Conservation (phyloP, 2,797 vertebrate genomes). For the Malacoraja senta region DNA sequence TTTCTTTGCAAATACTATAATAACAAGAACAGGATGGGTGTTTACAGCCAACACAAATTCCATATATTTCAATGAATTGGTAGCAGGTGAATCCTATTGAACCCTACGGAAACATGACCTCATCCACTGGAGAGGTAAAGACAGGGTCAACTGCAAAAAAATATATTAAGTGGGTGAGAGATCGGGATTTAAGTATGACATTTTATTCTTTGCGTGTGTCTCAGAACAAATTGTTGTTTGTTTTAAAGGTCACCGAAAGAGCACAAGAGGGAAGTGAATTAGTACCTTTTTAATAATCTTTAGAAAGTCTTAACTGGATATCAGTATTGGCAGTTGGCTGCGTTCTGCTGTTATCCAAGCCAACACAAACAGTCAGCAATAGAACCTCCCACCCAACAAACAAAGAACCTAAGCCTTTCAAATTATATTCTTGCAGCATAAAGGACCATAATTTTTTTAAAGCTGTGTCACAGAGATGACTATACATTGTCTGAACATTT, state of each 20-base stretch:
- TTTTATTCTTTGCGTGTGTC: conserved; percentile 53
- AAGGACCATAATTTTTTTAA: background rate
- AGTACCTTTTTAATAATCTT: conserved; percentile 55
- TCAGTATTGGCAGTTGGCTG: conserved; percentile 47
- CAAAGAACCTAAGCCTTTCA: conserved; percentile 44
- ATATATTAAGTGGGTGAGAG: conserved; percentile 48
- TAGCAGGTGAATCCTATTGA: conserved; percentile 47
- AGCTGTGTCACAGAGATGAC: background rate
- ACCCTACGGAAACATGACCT: conserved; percentile 46
- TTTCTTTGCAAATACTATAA: conserved; percentile 42
- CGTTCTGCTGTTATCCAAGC: conserved; percentile 44
- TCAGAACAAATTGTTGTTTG: conserved; percentile 48
- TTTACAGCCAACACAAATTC: conserved; percentile 41
- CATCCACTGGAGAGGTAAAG: conserved; percentile 50
- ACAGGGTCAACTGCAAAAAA: conserved; percentile 48
- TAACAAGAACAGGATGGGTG: conserved; percentile 41
- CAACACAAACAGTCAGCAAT: conserved; percentile 53
- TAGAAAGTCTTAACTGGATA: conserved; percentile 40
- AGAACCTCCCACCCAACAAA: conserved; percentile 49
- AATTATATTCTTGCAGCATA: conserved; percentile 40
- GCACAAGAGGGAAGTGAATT: conserved; percentile 56
- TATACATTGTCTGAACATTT: background rate
- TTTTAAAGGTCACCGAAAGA: conserved; percentile 57
- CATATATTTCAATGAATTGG: conserved; percentile 44
- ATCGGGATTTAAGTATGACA: conserved; percentile 51